Evolutionary conservation across 2,113 vertebrate genomes (phyloP).

Genomic region (Hystrix cristata): DNA sequence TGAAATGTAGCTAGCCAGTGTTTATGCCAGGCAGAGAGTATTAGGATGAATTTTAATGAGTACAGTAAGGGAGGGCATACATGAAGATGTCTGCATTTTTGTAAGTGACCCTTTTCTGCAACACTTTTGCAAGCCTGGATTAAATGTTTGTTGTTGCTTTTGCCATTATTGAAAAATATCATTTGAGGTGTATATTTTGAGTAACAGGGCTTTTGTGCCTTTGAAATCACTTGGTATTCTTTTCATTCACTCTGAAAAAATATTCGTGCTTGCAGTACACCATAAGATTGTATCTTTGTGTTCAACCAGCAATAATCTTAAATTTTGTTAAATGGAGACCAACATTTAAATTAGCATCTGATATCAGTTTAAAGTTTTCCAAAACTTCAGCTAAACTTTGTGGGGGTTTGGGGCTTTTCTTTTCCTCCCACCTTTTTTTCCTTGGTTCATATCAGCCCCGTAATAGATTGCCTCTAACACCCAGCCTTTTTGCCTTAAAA

Average conservation of each 20-base stretch:
- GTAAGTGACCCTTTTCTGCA: not conserved
- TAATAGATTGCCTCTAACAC: not conserved
- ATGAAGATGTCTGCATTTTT: conserved; percentile 6
- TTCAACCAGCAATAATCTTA: not conserved
- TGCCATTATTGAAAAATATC: conserved; percentile 32
- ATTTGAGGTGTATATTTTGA: conserved; percentile 23
- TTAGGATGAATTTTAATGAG: conserved; percentile 41
- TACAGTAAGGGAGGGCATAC: not conserved
- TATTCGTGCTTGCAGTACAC: not conserved
- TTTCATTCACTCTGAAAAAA: conserved; percentile 52
- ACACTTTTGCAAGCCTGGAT: not conserved
- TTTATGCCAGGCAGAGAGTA: conserved; percentile 2
- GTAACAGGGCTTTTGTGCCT: not conserved
- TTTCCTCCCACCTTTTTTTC: not conserved
- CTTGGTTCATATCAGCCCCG: not conserved
- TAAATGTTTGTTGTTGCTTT: not conserved
- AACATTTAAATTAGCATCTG: conserved; percentile 62
- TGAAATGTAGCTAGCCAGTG: conserved; percentile 21
- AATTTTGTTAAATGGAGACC: conserved; percentile 30
- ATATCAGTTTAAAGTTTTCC: conserved; percentile 43
- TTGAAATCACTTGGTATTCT: conserved; percentile 38
- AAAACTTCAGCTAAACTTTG: conserved; percentile 35
- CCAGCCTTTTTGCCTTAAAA: not conserved
- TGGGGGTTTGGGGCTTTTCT: not conserved
- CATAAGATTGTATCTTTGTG: not conserved